Evolutionary conservation across 2,113 vertebrate species (phyloP).

Genomic region (Sinocyclocheilus grahami): DNA sequence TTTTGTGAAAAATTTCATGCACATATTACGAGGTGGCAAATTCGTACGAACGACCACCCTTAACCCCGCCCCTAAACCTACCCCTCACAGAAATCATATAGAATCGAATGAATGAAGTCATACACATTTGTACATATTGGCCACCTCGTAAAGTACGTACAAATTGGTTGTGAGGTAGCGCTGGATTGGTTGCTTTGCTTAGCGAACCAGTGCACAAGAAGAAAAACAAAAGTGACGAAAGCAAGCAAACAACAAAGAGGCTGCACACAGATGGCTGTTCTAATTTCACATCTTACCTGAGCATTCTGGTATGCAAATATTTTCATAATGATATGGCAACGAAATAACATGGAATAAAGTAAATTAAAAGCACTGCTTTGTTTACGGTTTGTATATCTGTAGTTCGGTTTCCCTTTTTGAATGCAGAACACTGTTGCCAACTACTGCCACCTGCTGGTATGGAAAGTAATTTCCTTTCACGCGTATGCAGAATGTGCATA

Average conservation of each 20-base stretch:
- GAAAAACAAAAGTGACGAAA: background rate
- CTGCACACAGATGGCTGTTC: background rate
- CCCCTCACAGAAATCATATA: too few relatives aligned
- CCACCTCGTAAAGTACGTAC: too few relatives aligned
- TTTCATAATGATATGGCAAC: background rate
- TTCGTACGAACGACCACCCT: too few relatives aligned
- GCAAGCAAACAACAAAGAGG: background rate
- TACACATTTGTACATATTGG: too few relatives aligned
- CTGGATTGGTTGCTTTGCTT: background rate
- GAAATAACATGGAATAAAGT: background rate
- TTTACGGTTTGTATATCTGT: background rate
- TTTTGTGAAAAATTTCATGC: too few relatives aligned
- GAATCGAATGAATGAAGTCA: too few relatives aligned
- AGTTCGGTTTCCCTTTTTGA: background rate
- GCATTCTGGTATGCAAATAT: background rate
- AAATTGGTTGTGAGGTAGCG: too few relatives aligned
- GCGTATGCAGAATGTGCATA: background rate
- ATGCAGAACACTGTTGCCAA: background rate
- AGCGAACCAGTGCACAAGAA: background rate
- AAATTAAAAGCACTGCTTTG: background rate
- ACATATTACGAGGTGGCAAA: too few relatives aligned
- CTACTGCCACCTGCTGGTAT: background rate
- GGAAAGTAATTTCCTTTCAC: background rate
- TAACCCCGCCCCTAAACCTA: too few relatives aligned
- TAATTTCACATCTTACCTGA: background rate